Base-by-base conservation (phyloP, 2,888 invertebrate genomes). In the Tanytarsus gracilentus region DNA sequence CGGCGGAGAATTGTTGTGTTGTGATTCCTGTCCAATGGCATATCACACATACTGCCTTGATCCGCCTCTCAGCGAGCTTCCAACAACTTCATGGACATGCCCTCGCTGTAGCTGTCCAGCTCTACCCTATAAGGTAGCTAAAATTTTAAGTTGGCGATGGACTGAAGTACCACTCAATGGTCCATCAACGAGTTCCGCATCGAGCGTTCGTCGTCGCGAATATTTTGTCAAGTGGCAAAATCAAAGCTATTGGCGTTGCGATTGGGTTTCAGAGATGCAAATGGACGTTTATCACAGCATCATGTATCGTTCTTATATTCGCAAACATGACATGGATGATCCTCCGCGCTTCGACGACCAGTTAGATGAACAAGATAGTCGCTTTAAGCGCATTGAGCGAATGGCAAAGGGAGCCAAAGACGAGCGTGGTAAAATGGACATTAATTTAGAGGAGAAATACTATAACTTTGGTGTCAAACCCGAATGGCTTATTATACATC, bases 201-300 rank as follows among this genome's bases (percentile, higher is more conserved):
- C 77, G 5, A 70, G 75, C 16, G 75, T 77, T 63, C 82, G 88
- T 1, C 78, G 81, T n/a, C 78, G 98, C 2, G 97, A 99, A 76
- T 98, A 93, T 75, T 98, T 98, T 70, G 90, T 99, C 62, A 98
- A 98, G 73, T 99, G 96, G 95, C 84, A 85, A 62, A 96, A 96
- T 63, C 83, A 86, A 76, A 97, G 97, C 0, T 96, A 96, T 71
- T 99, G 99, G 99, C 93, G 98, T 68, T 98, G 97, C 70, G 86
- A 86, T 65, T 99, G 99, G 98, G 86, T 98, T 33, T 84, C 90
- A 0, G 98, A 99, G 74, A 73, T 96, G 59, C 84, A 95, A 79
- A 74, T 97, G 72, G 96, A 97, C 67, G 96, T 96, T 1, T 91
- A 92, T 74, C 96, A 97, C 75, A 91, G 95, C 0, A 79, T 93